These are phyloP conservation scores for Acyrthosiphon pisum DNA, from an alignment of 1,140 invertebrate genomes.

Conservation along the genomic window DNA sequence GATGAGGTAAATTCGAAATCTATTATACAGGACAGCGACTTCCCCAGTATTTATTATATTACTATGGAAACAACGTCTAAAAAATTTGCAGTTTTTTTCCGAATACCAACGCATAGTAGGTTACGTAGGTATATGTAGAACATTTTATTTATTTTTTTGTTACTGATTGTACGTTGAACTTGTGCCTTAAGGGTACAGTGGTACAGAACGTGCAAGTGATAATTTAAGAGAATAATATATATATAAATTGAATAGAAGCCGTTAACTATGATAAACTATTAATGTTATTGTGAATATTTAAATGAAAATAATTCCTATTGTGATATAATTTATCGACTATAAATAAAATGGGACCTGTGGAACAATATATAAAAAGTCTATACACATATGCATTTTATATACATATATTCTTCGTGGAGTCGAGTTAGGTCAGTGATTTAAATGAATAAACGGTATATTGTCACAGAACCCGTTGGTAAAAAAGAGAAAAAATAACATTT, in stretches of 20 bases:
- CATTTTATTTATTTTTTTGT: not conserved
- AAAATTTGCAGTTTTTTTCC: not conserved
- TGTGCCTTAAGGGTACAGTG: not conserved
- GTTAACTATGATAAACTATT: not conserved
- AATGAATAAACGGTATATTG: conserved; percentile 13
- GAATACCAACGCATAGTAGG: no score
- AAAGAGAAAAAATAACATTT: not conserved
- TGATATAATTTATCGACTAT: not conserved
- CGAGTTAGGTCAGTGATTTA: conserved; percentile 9
- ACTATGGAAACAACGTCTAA: no score
- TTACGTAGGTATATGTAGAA: no score
- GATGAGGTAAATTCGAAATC: not conserved
- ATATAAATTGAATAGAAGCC: not conserved
- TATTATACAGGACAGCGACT: not conserved
- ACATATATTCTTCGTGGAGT: not conserved
- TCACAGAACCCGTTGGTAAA: not conserved
- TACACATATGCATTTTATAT: not conserved
- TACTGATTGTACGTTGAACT: not conserved
- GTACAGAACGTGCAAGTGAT: not conserved
- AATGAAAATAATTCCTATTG: conserved; percentile 4
- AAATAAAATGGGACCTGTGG: not conserved
- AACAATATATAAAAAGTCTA: not conserved
- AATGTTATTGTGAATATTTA: conserved; percentile 2
- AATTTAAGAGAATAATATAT: not conserved
- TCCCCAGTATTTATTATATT: not conserved